Evolutionary conservation across 2,888 invertebrate species (phyloP).

Genomic region (Odontocolon sp.): DNA sequence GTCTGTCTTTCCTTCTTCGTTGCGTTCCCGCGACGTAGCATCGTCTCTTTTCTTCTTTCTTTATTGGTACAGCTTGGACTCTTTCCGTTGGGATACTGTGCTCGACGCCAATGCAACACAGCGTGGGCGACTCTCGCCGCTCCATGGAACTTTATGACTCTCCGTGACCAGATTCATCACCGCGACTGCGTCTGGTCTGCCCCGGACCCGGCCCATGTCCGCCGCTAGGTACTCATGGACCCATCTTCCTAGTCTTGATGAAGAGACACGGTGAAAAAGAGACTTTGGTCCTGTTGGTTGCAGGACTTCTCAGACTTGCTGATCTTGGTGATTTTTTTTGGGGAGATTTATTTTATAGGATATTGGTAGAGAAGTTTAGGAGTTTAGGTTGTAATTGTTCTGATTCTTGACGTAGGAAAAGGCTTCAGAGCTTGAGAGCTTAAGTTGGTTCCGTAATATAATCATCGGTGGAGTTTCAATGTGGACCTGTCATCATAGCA

Average conservation of each 20-base stretch:
- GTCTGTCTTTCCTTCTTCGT: constrained; percentile 8
- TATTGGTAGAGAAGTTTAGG: no score
- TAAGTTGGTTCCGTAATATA: no score
- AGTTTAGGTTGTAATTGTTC: no score
- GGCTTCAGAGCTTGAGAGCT: no score
- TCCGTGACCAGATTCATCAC: constrained; percentile 78
- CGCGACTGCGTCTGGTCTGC: constrained; percentile 59
- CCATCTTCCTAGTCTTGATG: constrained; percentile 47
- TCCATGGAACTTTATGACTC: constrained; percentile 72
- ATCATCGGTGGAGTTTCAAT: no score
- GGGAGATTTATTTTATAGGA: no score
- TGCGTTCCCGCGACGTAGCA: constrained; percentile 25
- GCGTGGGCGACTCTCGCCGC: constrained; percentile 70
- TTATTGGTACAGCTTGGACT: background rate
- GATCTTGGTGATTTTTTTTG: no score
- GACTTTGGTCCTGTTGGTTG: background rate
- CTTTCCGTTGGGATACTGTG: constrained; percentile 38
- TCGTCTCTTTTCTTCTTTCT: constrained; percentile 52
- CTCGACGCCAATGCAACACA: constrained; percentile 56
- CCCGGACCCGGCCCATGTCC: constrained; percentile 50
- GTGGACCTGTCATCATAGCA: no score
- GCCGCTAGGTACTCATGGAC: constrained; percentile 54
- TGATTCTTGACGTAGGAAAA: no score
- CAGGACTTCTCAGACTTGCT: no score
- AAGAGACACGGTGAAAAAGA: background rate